Evolutionary conservation across 2,888 invertebrate genomes (phyloP).

Genomic region (Drosophila peninsularis): DNA sequence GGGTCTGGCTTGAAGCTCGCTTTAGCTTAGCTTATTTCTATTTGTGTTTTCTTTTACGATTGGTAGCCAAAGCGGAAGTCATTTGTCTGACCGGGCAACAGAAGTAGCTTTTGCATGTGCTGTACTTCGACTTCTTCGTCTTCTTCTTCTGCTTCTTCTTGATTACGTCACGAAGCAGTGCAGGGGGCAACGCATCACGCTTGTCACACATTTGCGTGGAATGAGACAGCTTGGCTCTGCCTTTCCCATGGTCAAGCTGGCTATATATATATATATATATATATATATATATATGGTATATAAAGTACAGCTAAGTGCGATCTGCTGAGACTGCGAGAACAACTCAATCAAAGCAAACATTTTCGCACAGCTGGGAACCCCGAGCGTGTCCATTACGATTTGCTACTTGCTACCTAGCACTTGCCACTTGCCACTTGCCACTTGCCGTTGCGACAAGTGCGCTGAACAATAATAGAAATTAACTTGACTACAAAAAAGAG

Average conservation of each 20-base stretch:
- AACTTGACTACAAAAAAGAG: slow-evolving; percentile 41
- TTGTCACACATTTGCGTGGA: slow-evolving; percentile 49
- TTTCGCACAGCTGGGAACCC: slow-evolving; percentile 67
- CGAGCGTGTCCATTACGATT: slow-evolving; percentile 60
- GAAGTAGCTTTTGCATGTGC: slow-evolving; percentile 51
- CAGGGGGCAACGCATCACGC: slow-evolving; percentile 27
- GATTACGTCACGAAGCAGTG: slow-evolving; percentile 49
- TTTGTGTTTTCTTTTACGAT: slow-evolving; percentile 51
- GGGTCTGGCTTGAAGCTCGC: slow-evolving; percentile 18
- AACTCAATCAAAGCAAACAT: slow-evolving; percentile 75
- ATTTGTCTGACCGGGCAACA: slow-evolving; percentile 63
- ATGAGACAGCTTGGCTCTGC: slow-evolving; percentile 30
- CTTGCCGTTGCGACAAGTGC: slow-evolving; percentile 57
- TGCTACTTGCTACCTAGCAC: slow-evolving; percentile 42
- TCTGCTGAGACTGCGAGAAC: slow-evolving; percentile 70
- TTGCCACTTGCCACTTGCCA: slow-evolving; percentile 18
- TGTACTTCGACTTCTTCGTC: slow-evolving; percentile 23
- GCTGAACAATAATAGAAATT: slow-evolving; percentile 68
- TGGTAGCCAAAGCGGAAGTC: slow-evolving; percentile 74
- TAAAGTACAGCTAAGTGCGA: slow-evolving; percentile 72
- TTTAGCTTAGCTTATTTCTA: slow-evolving; percentile 7
- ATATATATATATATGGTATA: slow-evolving; percentile 32
- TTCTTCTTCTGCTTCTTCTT: background rate
- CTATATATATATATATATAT: slow-evolving; percentile 32
- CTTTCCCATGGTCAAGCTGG: slow-evolving; percentile 70